These are phyloP conservation scores for Mantis religiosa DNA, from an alignment of 2,888 invertebrate species.

Conservation along the genomic window DNA sequence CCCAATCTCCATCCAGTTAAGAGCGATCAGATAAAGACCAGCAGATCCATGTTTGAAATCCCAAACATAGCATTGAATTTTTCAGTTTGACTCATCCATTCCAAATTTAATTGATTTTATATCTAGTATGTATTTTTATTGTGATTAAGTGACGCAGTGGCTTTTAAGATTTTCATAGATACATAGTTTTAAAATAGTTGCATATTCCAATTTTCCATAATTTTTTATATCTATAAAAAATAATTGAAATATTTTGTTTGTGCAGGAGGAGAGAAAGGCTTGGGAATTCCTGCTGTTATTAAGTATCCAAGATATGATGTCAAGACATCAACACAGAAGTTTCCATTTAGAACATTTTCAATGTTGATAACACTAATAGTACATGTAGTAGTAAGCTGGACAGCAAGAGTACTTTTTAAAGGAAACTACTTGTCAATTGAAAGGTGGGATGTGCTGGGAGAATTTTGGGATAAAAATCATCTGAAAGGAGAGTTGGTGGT, in stretches of 20 bases:
- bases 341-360: constrained; percentile 62
- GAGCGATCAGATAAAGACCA: too few species aligned
- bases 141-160: too few species aligned
- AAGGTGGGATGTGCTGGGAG: constrained; percentile 30
- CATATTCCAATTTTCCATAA: too few species aligned
- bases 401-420: constrained; percentile 48
- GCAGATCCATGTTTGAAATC: too few species aligned
- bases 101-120: too few species aligned
- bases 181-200: too few species aligned
- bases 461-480: constrained; percentile 1
- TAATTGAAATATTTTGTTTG: neutral
- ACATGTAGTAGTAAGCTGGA: constrained; percentile 49
- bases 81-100: too few species aligned
- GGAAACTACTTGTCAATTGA: constrained; percentile 44
- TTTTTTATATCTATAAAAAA: too few species aligned
- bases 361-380: constrained; percentile 56
- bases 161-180: too few species aligned
- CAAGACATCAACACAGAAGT: constrained; percentile 51
- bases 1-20: too few species aligned
- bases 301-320: constrained; percentile 53
- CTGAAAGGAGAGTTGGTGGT: neutral
- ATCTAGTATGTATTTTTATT: too few species aligned
- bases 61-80: too few species aligned
- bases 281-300: constrained; percentile 53
- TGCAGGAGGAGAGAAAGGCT: constrained; percentile 55